Base-by-base conservation (phyloP, 2,888 invertebrate genomes). In the Cataglyphis rosenhaueri region DNA sequence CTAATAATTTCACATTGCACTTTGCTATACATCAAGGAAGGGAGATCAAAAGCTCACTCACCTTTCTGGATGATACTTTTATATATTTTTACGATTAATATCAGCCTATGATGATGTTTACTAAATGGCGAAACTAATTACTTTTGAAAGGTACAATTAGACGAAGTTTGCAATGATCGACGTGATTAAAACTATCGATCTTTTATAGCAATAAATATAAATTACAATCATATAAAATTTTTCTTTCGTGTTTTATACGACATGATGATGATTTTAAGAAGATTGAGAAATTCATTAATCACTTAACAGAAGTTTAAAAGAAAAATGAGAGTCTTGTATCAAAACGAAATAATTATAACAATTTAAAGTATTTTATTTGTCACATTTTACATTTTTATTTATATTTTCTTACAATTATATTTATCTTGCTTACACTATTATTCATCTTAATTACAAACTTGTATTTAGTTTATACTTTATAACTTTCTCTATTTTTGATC, bases 101-200 rank as follows among this genome's bases (percentile, higher is more conserved):
- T 70, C 44, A 32, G 38, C 8, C 21, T 32, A 76, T 57, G 57
- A 68, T 55, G 44, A 78, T 35, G 25, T 18, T 21, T 59, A 38
- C 8, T 44, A 68, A 44, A 65, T 57, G 44, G 25, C 12, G 41
- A 70, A 59, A 66, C 15, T 68, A 68, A 79, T 70, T 41, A 48
- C 65, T 76, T 79, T 79, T 35, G 70, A 79, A 79, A 79, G 44
- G 44, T 79, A 70, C 25, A 65, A 66, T 76, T 65, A 76, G n/a
- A 76, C 6, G 55, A 55, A 29, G 18, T 41, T 75, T 57, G 21
- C 3, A 21, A 48, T 29, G 29, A 59, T 74, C n/a, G 52, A 52
- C 38, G 21, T 48, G 38, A 52, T 52, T 32, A 0, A 41, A 76
- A 32, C 32, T 25, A 59, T 35, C 9, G 59, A 70, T 79, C 18